phyloP scores from a whole-genome alignment of 2,888 invertebrate species.

The Sclerodermus sp. region DNA sequence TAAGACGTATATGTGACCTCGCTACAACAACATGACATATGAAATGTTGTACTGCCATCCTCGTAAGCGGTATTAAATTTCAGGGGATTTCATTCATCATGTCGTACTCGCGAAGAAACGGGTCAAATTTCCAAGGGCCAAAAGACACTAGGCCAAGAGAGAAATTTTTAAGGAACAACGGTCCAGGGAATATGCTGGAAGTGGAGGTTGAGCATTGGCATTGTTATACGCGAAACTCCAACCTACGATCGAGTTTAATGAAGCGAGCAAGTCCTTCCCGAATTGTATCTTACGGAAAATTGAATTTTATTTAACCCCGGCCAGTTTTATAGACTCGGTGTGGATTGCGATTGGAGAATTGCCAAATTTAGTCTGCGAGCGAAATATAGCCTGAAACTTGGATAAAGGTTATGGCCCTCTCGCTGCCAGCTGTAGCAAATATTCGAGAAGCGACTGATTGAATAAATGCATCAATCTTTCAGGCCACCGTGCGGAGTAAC shows the following conservation, averaged over 20 bases:
- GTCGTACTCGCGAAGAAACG: constrained; percentile 21
- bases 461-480: constrained; percentile 21
- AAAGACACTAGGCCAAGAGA: not conserved
- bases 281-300: constrained; percentile 9
- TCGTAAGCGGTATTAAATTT: constrained; percentile 38
- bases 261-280: no score
- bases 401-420: constrained; percentile 20
- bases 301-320: constrained; percentile 28
- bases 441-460: constrained; percentile 19
- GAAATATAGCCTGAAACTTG: constrained; percentile 16
- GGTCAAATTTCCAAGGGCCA: constrained; percentile 7
- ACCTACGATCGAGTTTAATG: no score
- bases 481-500: no score
- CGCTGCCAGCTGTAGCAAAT: constrained; percentile 16
- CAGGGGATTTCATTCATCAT: constrained; percentile 41
- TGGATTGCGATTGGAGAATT: constrained; percentile 27
- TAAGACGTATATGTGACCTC: constrained; percentile 11
- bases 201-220: no score
- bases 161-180: no score
- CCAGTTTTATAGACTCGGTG: constrained; percentile 4
- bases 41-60: constrained; percentile 34
- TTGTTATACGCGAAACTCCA: no score
- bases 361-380: constrained; percentile 27
- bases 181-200: no score
- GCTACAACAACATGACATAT: constrained; percentile 24